Base-by-base conservation (phyloP, 1,140 invertebrate genomes). In the Neuroterus valhalla region DNA sequence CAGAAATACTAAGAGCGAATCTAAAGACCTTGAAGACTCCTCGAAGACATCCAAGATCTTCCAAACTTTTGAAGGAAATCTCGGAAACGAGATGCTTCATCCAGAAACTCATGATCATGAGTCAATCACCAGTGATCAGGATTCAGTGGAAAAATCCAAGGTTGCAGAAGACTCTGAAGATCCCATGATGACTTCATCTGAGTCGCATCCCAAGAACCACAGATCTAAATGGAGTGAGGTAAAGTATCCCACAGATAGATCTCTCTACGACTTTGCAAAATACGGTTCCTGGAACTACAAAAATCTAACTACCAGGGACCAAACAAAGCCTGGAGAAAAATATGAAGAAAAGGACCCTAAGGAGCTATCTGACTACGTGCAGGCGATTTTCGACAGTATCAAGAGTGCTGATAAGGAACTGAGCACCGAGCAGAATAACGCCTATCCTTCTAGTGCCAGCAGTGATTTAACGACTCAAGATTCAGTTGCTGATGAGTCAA, bases 371-470 rank as follows among this genome's bases (percentile, higher is more conserved):
- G 89, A 89, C 26, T 90, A 90, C 50, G 88, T 90, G 0, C 84
- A 89, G 48, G 89, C 87, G 8, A 88, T 90, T 70, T 90, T 90
- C 42, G 87, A 89, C 26, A 88, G 83, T 4, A 88, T 90, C 71
- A 89, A 90, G 62, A 87, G 81, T 43, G 85, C 79, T 8, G 82
- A 85, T 6, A 14, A 62, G 8, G 15, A 38, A 31, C 26, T 26
- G 21, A 62, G n/a, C n/a, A 4, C n/a, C n/a, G 12, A 62, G 6
- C 21, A 26, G 6, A 62, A 14, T 55, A 14, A 21, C 26, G 12
- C 21, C 17, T 23, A 15, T 31, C 14, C 23, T 38, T 5, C n/a
- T 62, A 23, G 31, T n/a, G 11, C 14, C 31, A 14, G 14, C 8
- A 62, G n/a, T 3, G 11, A 62, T 62, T 11, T 31, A 62, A n/a